Percentiles rank a stretch among this genome's conserved stretches.
Evolutionary conservation across 2,113 vertebrate species (phyloP).

Genomic region (Eonycteris spelaea): DNA sequence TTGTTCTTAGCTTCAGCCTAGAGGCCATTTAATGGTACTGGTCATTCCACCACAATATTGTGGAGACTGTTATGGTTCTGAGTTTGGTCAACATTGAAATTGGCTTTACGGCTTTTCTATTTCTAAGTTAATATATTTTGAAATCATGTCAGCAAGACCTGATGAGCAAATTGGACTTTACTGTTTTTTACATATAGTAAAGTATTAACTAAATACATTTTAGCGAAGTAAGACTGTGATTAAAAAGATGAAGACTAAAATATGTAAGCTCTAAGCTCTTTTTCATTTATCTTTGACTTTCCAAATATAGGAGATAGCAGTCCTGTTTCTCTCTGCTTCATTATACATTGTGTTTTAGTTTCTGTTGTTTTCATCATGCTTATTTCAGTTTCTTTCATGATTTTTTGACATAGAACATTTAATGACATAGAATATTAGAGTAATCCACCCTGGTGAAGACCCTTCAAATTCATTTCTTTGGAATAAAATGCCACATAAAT

Average conservation of each 20-base stretch:
- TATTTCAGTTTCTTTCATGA: not conserved
- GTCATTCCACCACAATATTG: not conserved
- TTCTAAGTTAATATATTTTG: not conserved
- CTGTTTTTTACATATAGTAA: not conserved
- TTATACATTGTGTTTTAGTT: not conserved
- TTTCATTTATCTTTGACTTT: not conserved
- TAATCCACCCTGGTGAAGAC: not conserved
- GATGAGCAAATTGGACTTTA: not conserved
- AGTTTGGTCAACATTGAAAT: not conserved
- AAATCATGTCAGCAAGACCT: not conserved
- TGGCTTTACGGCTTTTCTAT: not conserved
- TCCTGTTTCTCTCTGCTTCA: not conserved
- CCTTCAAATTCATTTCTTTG: not conserved
- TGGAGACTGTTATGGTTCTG: not conserved
- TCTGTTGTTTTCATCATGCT: not conserved
- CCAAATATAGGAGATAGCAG: not conserved
- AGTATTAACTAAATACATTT: not conserved
- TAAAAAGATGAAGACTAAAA: not conserved
- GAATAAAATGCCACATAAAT: not conserved
- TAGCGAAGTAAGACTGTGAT: not conserved
- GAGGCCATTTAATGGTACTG: not conserved
- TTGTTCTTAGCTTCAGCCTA: not conserved
- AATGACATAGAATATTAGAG: not conserved
- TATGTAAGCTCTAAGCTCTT: not conserved
- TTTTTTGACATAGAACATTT: not conserved